Base-by-base conservation (phyloP, 2,888 invertebrate genomes). In the Dione vanillae region DNA sequence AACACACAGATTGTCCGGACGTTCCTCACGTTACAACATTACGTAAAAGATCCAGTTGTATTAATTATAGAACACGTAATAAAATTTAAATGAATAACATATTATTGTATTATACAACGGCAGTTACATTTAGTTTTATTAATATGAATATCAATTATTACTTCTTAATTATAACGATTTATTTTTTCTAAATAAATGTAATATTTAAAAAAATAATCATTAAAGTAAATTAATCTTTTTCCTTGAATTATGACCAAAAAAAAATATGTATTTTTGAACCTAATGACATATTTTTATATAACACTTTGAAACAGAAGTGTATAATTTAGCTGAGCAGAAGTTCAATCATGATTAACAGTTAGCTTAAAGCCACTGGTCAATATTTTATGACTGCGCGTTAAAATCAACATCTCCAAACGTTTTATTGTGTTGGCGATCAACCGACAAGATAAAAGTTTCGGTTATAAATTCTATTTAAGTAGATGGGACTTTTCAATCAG, bases 1-100 rank as follows among this genome's bases (percentile, higher is more conserved):
- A 59, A 27, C 65, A 64, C 19, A 54, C 58, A 16, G 43, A 66
- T 49, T 72, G 65, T 69, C 71, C 72, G 73, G 71, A 65, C 73
- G 67, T 75, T 47, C 12, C 27, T n/a, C 27, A 35, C 47, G 49
- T 67, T 69, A 70, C 69, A 65, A 35, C 45, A 64, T 59, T 37
- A 59, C 68, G 64, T 52, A 71, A 64, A 19, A 52, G 40, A 43
- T 16, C 47, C n/a, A 67, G 45, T 47, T 65, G 12, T 16, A 19
- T 16, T 37, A 37, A 19, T 47, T 62, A 37, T 35, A 16, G n/a
- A 16, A 45, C 16, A 35, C 35, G 9, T 61, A 27, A 43, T 62
- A 43, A 16, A 27, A 61, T 61, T 16, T 35, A 27, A 45, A 45
- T 27, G n/a, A 35, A 35, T 11, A 43, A 62, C 45, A 47, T 8